Conservation (phyloP, 2,797 vertebrate species). For the Acomys russatus region DNA sequence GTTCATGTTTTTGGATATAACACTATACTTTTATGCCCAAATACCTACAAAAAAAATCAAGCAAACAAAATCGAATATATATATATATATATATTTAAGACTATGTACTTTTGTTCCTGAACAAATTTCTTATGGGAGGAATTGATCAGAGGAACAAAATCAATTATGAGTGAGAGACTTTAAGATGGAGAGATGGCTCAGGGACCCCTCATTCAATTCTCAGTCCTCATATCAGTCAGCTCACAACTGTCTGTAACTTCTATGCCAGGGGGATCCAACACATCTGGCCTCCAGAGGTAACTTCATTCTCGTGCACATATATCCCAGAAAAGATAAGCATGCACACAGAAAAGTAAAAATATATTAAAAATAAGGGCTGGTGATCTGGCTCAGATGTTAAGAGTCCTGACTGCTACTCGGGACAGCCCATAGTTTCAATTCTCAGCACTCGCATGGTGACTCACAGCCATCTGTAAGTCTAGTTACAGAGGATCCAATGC, state of each 20-base stretch:
- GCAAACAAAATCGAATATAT: neutral
- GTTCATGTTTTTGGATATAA: neutral
- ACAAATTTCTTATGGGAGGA: conserved; percentile 33
- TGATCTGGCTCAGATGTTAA: neutral
- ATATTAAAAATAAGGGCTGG: neutral
- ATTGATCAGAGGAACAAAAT: conserved; percentile 44
- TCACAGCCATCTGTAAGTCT: neutral
- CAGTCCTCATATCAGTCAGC: neutral
- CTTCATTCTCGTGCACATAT: neutral
- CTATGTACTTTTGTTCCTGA: conserved; percentile 44
- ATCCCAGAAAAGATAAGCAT: neutral
- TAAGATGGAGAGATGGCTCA: neutral
- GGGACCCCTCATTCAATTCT: neutral
- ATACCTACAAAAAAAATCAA: neutral
- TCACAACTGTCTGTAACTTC: neutral
- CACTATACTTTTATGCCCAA: conserved; percentile 10
- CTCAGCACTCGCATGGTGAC: neutral
- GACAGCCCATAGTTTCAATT: neutral
- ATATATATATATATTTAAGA: neutral
- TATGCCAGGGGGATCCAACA: neutral
- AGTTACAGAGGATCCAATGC: neutral
- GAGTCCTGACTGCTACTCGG: neutral
- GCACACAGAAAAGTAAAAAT: neutral
- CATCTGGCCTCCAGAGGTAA: neutral
- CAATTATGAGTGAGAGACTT: conserved; percentile 30